A percentile compares a stretch with the other conserved stretches of the same genome.
phyloP scores from a whole-genome alignment of 2,113 vertebrate species.

The Psammodynastes pulverulentus region DNA sequence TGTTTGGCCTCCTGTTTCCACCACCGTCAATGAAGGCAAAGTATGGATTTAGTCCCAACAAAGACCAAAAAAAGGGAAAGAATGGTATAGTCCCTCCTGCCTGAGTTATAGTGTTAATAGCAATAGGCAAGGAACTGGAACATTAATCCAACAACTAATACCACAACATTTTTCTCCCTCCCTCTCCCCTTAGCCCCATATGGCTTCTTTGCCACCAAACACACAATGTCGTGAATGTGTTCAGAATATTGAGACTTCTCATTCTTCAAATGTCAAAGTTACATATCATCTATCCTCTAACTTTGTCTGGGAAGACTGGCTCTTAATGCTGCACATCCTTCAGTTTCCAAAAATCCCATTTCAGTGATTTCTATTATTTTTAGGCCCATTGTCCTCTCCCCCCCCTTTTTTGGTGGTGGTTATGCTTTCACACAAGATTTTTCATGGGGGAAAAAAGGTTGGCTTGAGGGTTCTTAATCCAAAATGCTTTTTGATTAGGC shows the following conservation, averaged over 20 bases:
- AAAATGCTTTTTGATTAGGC: neutral
- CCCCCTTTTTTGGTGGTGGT: neutral
- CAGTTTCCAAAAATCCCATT: constrained; percentile 16
- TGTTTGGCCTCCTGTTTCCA: neutral
- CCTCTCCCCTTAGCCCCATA: neutral
- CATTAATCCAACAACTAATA: constrained; percentile 52
- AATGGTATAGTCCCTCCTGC: constrained; percentile 1
- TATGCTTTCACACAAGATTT: neutral
- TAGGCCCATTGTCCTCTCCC: neutral
- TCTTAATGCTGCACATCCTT: neutral
- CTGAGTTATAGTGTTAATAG: constrained; percentile 42
- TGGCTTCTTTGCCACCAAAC: constrained; percentile 22
- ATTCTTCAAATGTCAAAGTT: constrained; percentile 44
- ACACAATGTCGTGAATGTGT: constrained; percentile 13
- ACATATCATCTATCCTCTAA: constrained; percentile 39
- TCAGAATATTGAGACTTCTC: constrained; percentile 40
- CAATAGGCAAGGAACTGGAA: constrained; percentile 19
- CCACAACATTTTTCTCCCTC: constrained; percentile 18
- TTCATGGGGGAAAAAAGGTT: fast-evolving
- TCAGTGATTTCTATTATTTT: constrained; percentile 29
- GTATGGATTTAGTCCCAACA: constrained; percentile 30
- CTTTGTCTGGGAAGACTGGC: constrained; percentile 25
- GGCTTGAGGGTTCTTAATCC: neutral
- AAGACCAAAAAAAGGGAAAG: constrained; percentile 35
- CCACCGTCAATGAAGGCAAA: constrained; percentile 1